Evolutionary conservation across 2,113 vertebrate species (phyloP).

Genomic region (Oostethus manadensis): DNA sequence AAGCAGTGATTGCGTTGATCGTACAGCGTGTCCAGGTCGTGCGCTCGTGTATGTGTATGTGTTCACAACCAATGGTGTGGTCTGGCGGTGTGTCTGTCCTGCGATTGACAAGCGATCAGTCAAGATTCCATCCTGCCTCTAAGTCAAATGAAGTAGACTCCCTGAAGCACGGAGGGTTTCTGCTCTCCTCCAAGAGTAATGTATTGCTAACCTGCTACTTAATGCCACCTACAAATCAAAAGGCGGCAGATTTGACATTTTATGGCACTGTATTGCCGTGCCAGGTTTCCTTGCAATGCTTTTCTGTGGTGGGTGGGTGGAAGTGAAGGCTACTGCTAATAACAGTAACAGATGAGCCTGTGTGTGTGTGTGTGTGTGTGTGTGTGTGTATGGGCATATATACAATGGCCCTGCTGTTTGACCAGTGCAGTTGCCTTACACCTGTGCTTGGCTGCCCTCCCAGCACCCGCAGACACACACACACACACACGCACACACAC

Average conservation of each 20-base stretch:
- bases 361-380: conserved; percentile 21
- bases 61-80: no score
- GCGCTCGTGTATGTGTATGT: no score
- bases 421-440: conserved; percentile 62
- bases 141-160: no score
- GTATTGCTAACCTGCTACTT: conserved; percentile 22
- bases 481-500: conserved; percentile 12
- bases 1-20: no score
- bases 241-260: conserved; percentile 25
- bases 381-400: conserved; percentile 17
- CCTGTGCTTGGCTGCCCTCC: conserved; percentile 67
- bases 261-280: conserved; percentile 38
- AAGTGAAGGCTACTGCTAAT: conserved; percentile 32
- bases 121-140: no score
- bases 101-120: no score
- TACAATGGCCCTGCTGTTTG: conserved; percentile 72
- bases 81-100: no score
- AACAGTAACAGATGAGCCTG: conserved; percentile 49
- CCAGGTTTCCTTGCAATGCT: conserved; percentile 33
- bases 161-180: no score
- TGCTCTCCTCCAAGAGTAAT: background rate
- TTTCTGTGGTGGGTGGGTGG: background rate
- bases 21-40: no score
- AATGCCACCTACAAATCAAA: conserved; percentile 33
- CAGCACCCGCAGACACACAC: conserved; percentile 7